phyloP scores from a whole-genome alignment of 1,140 invertebrate genomes.

The Bicyclus anynana region DNA sequence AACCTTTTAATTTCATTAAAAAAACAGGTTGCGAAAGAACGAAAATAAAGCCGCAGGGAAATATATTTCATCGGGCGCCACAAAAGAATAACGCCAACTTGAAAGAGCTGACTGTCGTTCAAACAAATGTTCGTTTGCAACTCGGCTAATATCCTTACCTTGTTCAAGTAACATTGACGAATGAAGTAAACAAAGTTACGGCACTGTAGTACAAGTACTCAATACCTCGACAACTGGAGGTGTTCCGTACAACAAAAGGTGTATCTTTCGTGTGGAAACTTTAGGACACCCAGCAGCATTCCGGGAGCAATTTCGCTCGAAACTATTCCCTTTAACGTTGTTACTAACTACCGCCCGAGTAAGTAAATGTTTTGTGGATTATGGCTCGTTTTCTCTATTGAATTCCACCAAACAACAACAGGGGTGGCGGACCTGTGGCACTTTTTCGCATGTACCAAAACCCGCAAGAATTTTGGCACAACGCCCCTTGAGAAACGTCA shows the following conservation, averaged over 20 bases:
- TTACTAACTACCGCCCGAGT: conserved; percentile 47
- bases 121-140: neutral
- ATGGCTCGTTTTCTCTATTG: conserved; percentile 55
- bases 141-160: neutral
- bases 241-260: conserved; percentile 52
- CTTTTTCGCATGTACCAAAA: no score
- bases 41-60: no score
- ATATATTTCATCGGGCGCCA: neutral
- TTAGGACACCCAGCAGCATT: conserved; percentile 60
- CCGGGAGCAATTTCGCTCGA: conserved; percentile 51
- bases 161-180: neutral
- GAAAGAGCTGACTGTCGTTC: neutral
- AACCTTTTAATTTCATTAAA: no score
- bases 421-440: no score
- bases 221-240: conserved; percentile 34
- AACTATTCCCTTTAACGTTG: conserved; percentile 61
- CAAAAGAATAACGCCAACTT: no score
- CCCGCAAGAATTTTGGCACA: no score
- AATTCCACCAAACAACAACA: conserved; percentile 31
- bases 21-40: no score
- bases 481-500: no score
- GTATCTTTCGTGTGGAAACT: conserved; percentile 49
- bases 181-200: neutral
- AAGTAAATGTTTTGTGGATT: conserved; percentile 51
- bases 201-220: neutral